Percentiles rank a stretch among this genome's conserved stretches.
Evolutionary conservation across 2,797 vertebrate genomes (phyloP).

Genomic region (Rhynchotus rufescens): DNA sequence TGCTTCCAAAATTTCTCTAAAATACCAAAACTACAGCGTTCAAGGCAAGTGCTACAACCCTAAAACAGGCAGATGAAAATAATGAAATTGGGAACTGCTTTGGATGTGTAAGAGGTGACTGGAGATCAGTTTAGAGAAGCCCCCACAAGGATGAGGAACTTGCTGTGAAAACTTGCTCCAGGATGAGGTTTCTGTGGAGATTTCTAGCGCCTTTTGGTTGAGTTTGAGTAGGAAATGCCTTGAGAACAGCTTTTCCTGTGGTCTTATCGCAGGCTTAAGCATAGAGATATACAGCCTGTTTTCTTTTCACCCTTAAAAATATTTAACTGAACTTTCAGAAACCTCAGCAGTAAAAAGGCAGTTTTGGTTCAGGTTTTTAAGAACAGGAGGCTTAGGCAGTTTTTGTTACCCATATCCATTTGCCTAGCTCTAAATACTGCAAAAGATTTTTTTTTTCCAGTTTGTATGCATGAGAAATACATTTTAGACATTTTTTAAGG

Average conservation of each 20-base stretch:
- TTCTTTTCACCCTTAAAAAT: slow-evolving; percentile 21
- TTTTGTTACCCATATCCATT: background rate
- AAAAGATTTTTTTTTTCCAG: background rate
- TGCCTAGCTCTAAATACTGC: background rate
- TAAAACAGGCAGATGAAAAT: background rate
- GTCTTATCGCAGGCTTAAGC: slow-evolving; percentile 42
- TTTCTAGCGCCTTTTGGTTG: background rate
- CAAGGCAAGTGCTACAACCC: background rate
- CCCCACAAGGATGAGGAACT: background rate
- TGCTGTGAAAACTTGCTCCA: background rate
- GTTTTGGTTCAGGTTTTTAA: background rate
- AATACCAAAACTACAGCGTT: background rate
- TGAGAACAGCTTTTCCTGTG: slow-evolving; percentile 55
- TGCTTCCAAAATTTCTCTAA: background rate
- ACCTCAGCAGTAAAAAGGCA: background rate
- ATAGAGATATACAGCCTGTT: background rate
- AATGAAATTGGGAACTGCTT: background rate
- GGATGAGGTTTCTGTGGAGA: slow-evolving; percentile 31
- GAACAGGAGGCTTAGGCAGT: slow-evolving; percentile 4
- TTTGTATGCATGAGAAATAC: background rate
- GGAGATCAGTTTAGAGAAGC: background rate
- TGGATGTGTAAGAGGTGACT: background rate
- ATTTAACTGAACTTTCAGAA: slow-evolving; percentile 14
- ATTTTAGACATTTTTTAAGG: background rate
- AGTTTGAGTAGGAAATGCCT: slow-evolving; percentile 34